Conservation (phyloP, 2,113 vertebrate genomes). For the Crotalus tigris region DNA sequence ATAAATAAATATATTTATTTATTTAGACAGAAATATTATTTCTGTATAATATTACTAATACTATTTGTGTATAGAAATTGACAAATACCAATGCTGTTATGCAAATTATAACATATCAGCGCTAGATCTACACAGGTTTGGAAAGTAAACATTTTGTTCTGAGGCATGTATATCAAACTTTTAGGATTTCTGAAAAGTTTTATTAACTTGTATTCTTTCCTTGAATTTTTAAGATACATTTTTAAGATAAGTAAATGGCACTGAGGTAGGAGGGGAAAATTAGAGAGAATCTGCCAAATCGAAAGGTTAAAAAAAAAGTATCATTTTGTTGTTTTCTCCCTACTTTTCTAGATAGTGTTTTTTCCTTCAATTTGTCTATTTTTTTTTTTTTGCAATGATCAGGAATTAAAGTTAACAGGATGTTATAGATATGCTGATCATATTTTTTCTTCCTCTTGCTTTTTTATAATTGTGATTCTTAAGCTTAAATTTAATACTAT, state of each 20-base stretch:
- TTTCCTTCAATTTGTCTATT: not conserved
- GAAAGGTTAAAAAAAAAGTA: not conserved
- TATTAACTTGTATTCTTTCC: not conserved
- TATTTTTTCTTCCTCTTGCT: not conserved
- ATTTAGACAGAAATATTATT: not conserved
- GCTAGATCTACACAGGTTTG: not conserved
- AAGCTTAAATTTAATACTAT: not conserved
- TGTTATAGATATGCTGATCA: not conserved
- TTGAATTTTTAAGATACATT: not conserved
- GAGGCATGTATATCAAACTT: not conserved
- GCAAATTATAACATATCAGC: not conserved
- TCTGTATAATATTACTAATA: not conserved
- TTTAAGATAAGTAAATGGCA: not conserved
- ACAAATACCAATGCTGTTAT: not conserved
- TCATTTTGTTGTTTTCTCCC: not conserved
- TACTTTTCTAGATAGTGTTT: not conserved
- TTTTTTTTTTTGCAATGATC: not conserved
- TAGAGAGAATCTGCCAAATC: not conserved
- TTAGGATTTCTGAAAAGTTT: not conserved
- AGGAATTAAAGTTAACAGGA: not conserved
- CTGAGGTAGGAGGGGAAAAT: not conserved
- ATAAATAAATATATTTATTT: no score
- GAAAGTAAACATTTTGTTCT: not conserved
- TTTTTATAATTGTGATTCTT: not conserved
- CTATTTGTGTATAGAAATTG: not conserved